Conservation (phyloP, 1,140 invertebrate genomes). For the Papilio helenus region DNA sequence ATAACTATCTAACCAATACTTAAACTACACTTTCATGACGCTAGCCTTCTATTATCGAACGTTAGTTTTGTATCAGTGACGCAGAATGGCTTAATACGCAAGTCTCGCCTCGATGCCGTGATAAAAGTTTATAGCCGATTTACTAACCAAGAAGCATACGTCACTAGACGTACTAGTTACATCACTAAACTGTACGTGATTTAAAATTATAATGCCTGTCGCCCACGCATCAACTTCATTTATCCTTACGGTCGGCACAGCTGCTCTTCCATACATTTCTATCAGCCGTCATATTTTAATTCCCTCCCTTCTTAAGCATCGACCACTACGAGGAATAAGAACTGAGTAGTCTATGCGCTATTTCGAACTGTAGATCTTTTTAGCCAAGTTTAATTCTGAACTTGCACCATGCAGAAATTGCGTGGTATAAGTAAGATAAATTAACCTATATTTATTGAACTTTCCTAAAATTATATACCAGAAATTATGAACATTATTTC, state of each 20-base stretch:
- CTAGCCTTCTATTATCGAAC: neutral
- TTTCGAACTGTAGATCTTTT: no score
- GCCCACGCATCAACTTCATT: no score
- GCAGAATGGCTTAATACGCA: conserved; percentile 5
- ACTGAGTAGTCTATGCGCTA: no score
- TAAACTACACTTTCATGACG: neutral
- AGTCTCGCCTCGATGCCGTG: neutral
- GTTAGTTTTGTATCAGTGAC: neutral
- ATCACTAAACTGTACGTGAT: neutral
- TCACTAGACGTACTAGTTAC: conserved; percentile 8
- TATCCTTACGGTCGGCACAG: no score
- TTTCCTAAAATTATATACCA: neutral
- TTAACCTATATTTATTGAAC: no score
- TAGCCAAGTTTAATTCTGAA: no score
- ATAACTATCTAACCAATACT: neutral
- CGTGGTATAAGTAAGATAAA: no score
- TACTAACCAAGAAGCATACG: conserved; percentile 2
- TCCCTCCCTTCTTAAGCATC: no score
- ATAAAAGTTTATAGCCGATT: neutral
- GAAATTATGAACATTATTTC: neutral
- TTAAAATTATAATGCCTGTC: neutral
- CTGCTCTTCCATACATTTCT: no score
- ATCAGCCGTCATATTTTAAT: no score
- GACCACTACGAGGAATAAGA: no score
- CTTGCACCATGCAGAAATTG: no score